phyloP scores from a whole-genome alignment of 2,797 vertebrate species.

The Macropus fuliginosus region DNA sequence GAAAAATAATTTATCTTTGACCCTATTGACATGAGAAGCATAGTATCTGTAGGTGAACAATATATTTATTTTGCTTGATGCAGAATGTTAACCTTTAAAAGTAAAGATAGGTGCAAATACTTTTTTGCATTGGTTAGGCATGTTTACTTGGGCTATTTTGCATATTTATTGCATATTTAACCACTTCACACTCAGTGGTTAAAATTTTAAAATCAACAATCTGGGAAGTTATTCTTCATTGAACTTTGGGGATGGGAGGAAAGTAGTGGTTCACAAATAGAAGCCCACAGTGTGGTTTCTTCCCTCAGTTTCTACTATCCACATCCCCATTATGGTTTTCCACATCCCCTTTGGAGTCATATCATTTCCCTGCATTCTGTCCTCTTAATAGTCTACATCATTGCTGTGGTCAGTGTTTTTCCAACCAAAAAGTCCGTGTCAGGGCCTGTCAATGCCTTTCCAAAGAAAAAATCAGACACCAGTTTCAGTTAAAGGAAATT shows the following conservation, averaged over 20 bases:
- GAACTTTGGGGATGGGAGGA: neutral
- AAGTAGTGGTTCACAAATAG: conserved; percentile 11
- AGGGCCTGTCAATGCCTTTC: neutral
- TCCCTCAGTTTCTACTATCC: neutral
- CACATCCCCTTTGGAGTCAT: conserved; percentile 34
- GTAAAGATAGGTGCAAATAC: conserved; percentile 1
- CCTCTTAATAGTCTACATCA: neutral
- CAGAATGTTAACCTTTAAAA: neutral
- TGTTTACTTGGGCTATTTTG: conserved; percentile 14
- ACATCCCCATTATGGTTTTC: neutral
- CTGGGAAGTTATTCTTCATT: conserved; percentile 4
- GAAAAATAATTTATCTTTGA: neutral
- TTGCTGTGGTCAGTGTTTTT: conserved; percentile 30
- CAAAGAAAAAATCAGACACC: neutral
- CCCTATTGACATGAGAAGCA: neutral
- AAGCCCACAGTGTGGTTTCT: conserved; percentile 6
- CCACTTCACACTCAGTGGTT: neutral
- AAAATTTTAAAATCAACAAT: neutral
- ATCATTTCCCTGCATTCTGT: conserved; percentile 4
- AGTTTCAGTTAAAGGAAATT: conserved; percentile 20
- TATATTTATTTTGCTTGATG: neutral
- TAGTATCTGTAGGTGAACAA: neutral
- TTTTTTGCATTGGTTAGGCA: conserved; percentile 7
- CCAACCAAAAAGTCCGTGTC: conserved; percentile 7
- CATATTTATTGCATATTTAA: neutral